Evolutionary conservation across 1,140 invertebrate genomes (phyloP).

Genomic region (Bombus confusus): DNA sequence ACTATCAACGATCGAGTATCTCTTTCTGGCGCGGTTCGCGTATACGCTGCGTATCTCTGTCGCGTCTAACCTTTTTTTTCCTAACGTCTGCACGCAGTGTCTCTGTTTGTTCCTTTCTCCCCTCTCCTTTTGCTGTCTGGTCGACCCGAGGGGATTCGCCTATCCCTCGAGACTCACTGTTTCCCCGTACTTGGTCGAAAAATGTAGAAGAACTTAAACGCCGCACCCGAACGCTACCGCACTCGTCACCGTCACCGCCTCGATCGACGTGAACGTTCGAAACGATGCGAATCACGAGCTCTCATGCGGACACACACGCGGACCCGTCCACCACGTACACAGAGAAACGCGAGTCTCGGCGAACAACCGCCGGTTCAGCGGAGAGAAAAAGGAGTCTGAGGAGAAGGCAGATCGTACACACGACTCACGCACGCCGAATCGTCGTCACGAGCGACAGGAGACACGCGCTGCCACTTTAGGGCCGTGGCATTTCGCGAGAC

Average conservation of each 20-base stretch:
- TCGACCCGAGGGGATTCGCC: neutral
- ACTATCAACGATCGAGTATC: neutral
- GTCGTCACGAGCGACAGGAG: slow-evolving; percentile 44
- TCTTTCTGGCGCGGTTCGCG: slow-evolving; percentile 1
- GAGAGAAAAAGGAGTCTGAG: neutral
- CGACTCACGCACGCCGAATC: slow-evolving; percentile 31
- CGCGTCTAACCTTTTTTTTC: neutral
- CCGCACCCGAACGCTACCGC: slow-evolving; percentile 42
- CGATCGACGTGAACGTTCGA: slow-evolving; percentile 59
- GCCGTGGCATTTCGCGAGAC: slow-evolving; percentile 53
- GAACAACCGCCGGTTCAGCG: too few relatives aligned
- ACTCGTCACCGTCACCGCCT: slow-evolving; percentile 43
- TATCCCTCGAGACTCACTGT: neutral
- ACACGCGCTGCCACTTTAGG: slow-evolving; percentile 58
- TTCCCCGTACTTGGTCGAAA: neutral
- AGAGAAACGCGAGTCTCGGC: neutral
- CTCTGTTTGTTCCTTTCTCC: neutral
- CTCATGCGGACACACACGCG: slow-evolving; percentile 28
- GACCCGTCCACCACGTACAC: neutral
- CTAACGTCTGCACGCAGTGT: neutral
- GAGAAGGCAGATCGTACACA: slow-evolving; percentile 22
- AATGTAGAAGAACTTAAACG: neutral
- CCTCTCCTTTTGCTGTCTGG: slow-evolving; percentile 9
- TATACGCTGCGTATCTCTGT: neutral
- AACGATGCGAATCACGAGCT: slow-evolving; percentile 29